These are phyloP conservation scores for Pomacea maculata DNA, from an alignment of 1,140 invertebrate genomes.

Conservation along the genomic window DNA sequence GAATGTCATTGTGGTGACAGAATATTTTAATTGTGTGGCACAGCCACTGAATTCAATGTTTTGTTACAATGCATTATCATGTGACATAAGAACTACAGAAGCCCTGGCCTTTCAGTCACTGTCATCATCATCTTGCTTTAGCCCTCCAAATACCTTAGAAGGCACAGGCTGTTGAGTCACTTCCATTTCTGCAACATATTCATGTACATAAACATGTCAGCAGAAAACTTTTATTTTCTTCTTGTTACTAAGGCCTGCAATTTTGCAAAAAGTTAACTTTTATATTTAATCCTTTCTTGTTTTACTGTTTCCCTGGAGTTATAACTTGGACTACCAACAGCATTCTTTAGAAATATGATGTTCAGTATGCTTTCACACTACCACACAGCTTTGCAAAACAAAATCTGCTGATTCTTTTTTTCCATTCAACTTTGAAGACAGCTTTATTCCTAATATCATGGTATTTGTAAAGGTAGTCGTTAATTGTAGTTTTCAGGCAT, in stretches of 20 bases:
- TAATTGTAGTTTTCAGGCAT: neutral
- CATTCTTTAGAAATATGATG: too few relatives aligned
- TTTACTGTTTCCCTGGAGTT: too few relatives aligned
- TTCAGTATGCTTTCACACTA: too few relatives aligned
- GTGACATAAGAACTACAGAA: neutral
- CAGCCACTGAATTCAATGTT: neutral
- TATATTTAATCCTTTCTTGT: conserved; percentile 5
- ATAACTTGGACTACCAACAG: too few relatives aligned
- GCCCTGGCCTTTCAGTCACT: conserved; percentile 18
- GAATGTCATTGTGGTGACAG: neutral
- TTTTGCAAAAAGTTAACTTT: conserved; percentile 2
- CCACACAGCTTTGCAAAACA: neutral
- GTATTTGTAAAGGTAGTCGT: neutral
- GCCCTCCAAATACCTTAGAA: conserved; percentile 85
- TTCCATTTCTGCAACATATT: conserved; percentile 70
- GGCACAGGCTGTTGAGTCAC: conserved; percentile 84
- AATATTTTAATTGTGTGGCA: neutral
- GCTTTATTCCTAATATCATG: too few relatives aligned
- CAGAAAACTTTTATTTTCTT: neutral
- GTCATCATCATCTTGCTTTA: conserved; percentile 66
- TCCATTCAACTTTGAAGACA: too few relatives aligned
- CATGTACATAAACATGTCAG: neutral
- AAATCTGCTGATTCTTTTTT: neutral
- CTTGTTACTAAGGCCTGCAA: neutral
- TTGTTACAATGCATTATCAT: too few relatives aligned